Conservation (phyloP, 2,797 vertebrate species). For the Acrossocheilus fasciatus region DNA sequence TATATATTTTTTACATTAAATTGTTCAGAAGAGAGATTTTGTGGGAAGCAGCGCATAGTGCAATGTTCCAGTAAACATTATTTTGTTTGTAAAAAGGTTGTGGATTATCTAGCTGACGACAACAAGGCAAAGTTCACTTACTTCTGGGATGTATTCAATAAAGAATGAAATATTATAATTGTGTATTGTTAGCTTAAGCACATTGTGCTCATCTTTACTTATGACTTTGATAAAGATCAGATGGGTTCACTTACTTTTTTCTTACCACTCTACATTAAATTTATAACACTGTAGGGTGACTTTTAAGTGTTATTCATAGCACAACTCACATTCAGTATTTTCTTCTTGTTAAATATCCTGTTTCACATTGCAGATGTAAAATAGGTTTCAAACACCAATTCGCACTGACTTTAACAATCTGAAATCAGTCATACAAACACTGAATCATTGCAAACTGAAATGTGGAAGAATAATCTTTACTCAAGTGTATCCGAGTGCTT, state of each 20-base stretch:
- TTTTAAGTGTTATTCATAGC: neutral
- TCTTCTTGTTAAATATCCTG: neutral
- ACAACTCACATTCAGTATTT: neutral
- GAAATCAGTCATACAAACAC: constrained; percentile 14
- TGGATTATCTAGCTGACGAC: too few species aligned
- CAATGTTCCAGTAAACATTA: too few species aligned
- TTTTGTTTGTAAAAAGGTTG: too few species aligned
- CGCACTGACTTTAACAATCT: neutral
- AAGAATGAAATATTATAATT: too few species aligned
- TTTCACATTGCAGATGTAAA: neutral
- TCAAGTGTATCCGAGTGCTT: constrained; percentile 27
- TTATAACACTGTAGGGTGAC: neutral
- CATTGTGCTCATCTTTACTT: too few species aligned
- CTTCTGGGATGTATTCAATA: too few species aligned
- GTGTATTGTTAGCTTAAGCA: too few species aligned
- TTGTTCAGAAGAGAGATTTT: too few species aligned
- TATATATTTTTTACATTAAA: too few species aligned
- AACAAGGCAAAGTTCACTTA: too few species aligned
- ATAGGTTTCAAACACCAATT: neutral
- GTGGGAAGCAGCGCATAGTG: too few species aligned
- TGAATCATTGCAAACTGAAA: neutral
- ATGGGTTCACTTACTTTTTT: neutral
- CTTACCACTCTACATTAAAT: neutral
- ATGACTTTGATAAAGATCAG: neutral
- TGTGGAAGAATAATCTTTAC: constrained; percentile 21